Base-by-base conservation (phyloP, 2,113 vertebrate genomes). In the Microcebus jonahi region DNA sequence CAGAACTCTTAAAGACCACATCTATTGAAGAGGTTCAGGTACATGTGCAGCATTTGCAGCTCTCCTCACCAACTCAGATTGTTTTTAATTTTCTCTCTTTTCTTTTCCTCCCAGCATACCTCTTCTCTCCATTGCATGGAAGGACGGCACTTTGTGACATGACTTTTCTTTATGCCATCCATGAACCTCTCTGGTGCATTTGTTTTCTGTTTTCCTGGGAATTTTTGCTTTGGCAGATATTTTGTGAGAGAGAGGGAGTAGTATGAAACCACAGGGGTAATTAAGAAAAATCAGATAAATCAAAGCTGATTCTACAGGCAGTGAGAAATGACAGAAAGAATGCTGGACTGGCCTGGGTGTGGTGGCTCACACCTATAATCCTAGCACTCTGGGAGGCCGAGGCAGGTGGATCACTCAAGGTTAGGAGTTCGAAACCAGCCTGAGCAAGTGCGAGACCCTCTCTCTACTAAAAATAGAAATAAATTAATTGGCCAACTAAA, bases 211-310 rank as follows among this genome's bases (percentile, higher is more conserved):
- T 95, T 91, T 93, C 68, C 80, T 23, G 39, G 27, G 53, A 89
- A 80, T 67, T 81, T 97, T 70, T 89, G 45, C 57, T 88, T 92
- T 92, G 34, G 48, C 80, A 95, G 29, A 79, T 93, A 55, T 53
- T 95, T 79, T 77, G 29, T 81, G 36, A 39, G 42, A 84, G 61
- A 36, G 5, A 48, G 3, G 36, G 59, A 50, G 34, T 48, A 42
- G 25, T 68, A 45, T 17, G 31, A 92, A 93, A 94, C 59, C 81
- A 89, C n/a, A 68, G 21, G 14, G 63, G 79, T 80, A 57, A 95
- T 83, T 31, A 92, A 81, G 59, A 80, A 84, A 84, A 48, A 21
- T 67, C n/a, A 97, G 39, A 79, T 50, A 85, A 93, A 89, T 75
- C 68, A 80, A 91, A 94, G 34, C 3, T 73, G 70, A 53, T 76